These are phyloP conservation scores for Crax fasciolata DNA, from an alignment of 2,797 vertebrate species.

Conservation along the genomic window DNA sequence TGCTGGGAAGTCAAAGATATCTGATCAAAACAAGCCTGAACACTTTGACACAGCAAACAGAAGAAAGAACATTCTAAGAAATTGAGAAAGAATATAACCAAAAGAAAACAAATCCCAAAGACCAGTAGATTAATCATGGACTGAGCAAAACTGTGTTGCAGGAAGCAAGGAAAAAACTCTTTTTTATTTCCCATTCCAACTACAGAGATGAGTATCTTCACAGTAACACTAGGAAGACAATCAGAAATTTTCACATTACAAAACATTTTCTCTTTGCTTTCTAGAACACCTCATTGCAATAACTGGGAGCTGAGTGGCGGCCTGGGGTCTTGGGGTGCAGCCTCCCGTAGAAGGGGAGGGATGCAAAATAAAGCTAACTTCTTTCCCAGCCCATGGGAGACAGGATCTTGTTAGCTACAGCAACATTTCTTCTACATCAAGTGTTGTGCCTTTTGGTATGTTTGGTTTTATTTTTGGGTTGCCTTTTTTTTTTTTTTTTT, in stretches of 20 bases:
- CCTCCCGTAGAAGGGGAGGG: fast-evolving
- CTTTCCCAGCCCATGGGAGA: background rate
- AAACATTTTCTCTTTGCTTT: background rate
- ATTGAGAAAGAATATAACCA: background rate
- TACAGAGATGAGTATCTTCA: background rate
- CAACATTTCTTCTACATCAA: background rate
- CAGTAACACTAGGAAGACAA: background rate
- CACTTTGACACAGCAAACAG: background rate
- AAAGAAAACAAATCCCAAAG: background rate
- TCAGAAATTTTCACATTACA: background rate
- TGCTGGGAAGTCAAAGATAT: background rate
- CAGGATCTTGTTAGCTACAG: background rate
- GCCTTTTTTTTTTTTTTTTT: background rate
- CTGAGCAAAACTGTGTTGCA: background rate
- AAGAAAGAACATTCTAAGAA: background rate
- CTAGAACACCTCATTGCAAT: background rate
- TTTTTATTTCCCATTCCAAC: background rate
- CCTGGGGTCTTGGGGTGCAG: background rate
- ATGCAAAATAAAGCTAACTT: background rate
- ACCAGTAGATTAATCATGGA: background rate
- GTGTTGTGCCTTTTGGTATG: background rate
- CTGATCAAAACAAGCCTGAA: constrained; percentile 32
- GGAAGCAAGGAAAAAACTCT: background rate
- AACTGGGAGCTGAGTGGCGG: background rate
- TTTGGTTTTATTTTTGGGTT: too few species aligned